phyloP scores from a whole-genome alignment of 2,888 invertebrate genomes.

The Tigriopus californicus region DNA sequence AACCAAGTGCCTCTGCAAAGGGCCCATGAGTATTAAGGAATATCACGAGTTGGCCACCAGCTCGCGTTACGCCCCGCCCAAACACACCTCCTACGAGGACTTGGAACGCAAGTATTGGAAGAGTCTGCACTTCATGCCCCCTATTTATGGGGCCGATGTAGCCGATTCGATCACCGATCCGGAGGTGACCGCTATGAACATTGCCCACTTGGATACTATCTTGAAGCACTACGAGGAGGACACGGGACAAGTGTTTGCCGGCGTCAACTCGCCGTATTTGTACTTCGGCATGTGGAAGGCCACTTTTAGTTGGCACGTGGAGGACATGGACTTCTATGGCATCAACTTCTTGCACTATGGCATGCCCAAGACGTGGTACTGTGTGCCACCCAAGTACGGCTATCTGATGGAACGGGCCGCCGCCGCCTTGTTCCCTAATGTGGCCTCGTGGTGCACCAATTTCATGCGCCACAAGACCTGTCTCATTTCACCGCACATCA shows the following conservation, averaged over 20 bases:
- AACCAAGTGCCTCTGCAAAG: conserved; percentile 1
- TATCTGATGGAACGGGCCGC: conserved; percentile 2
- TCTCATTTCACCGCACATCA: neutral
- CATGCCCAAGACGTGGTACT: conserved; percentile 16
- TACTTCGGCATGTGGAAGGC: conserved; percentile 15
- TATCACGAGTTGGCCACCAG: conserved; percentile 3
- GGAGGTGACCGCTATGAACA: neutral
- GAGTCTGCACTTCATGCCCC: conserved; percentile 5
- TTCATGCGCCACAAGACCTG: conserved; percentile 15
- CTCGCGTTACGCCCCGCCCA: neutral
- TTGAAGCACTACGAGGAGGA: neutral
- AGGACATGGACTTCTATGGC: conserved; percentile 15
- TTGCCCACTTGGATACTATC: neutral
- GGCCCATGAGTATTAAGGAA: neutral
- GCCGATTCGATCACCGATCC: conserved; percentile 12
- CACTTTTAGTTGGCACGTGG: conserved; percentile 15
- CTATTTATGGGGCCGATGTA: conserved; percentile 14
- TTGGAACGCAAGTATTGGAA: conserved; percentile 14
- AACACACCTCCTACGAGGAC: conserved; percentile 12
- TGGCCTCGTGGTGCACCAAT: conserved; percentile 6
- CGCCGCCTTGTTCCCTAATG: conserved; percentile 1
- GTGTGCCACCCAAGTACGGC: conserved; percentile 13
- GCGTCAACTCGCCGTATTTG: conserved; percentile 11
- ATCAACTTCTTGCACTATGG: conserved; percentile 12
- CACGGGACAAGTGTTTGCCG: neutral